A percentile compares a stretch with the other conserved stretches of the same genome.
Evolutionary conservation across 2,797 vertebrate genomes (phyloP).

Genomic region (Alca torda): DNA sequence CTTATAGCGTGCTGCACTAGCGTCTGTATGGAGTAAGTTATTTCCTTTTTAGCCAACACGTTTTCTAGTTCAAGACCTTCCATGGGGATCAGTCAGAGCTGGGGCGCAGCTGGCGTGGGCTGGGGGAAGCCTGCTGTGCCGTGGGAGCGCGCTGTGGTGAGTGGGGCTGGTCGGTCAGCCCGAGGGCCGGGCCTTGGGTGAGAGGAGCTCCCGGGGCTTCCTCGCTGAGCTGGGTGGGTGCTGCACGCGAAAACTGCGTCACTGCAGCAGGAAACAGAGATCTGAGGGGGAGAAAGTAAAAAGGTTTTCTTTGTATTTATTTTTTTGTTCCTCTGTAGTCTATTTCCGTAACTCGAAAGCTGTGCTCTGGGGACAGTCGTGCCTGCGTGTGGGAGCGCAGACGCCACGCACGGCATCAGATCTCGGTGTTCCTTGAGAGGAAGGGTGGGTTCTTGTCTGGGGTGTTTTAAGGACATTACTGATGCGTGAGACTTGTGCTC

Average conservation of each 20-base stretch:
- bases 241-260: background rate
- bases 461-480: background rate
- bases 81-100: rapidly evolving
- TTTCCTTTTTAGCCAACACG: background rate
- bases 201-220: rapidly evolving
- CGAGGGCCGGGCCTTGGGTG: rapidly evolving
- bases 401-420: rapidly evolving
- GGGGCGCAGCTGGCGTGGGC: background rate
- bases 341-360: background rate
- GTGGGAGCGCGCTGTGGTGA: rapidly evolving
- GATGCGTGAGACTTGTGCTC: background rate
- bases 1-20: rapidly evolving
- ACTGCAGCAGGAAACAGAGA: background rate
- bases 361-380: background rate
- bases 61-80: background rate
- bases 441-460: background rate
- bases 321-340: too few species aligned
- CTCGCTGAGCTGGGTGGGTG: background rate
- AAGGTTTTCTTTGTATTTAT: background rate
- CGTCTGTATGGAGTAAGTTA: too few species aligned
- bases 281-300: too few species aligned
- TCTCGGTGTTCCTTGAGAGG: rapidly evolving
- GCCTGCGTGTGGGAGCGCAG: rapidly evolving
- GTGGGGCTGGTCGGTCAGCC: rapidly evolving
- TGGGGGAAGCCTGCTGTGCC: background rate